Evolutionary conservation across 2,888 invertebrate genomes (phyloP).

Genomic region (Crioceris asparagi): DNA sequence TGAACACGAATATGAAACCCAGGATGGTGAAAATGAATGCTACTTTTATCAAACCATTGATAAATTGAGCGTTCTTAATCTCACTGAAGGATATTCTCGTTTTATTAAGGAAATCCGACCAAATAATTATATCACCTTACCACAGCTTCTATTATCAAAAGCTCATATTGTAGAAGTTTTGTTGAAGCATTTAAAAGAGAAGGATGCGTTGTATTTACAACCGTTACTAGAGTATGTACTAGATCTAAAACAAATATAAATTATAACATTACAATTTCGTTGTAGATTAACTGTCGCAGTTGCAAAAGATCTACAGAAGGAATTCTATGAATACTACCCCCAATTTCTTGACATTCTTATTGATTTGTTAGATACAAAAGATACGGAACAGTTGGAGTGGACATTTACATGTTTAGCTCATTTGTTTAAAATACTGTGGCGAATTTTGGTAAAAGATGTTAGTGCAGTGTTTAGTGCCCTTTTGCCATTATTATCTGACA

Average conservation of each 20-base stretch:
- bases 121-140: conserved; percentile 57
- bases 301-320: conserved; percentile 77
- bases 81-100: conserved; percentile 68
- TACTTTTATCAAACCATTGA: conserved; percentile 71
- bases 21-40: conserved; percentile 60
- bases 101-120: conserved; percentile 66
- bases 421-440: conserved; percentile 81
- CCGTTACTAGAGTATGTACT: conserved; percentile 74
- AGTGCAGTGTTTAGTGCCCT: conserved; percentile 58
- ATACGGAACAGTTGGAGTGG: conserved; percentile 79
- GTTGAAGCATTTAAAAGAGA: conserved; percentile 59
- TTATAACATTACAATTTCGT: conserved; percentile 14
- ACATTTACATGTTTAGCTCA: conserved; percentile 78
- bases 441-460: conserved; percentile 71
- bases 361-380: conserved; percentile 58
- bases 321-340: conserved; percentile 80
- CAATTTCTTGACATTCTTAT: conserved; percentile 64
- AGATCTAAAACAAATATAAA: background rate
- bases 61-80: conserved; percentile 85
- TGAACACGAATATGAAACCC: conserved; percentile 59
- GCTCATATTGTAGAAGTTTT: conserved; percentile 63
- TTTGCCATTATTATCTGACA: conserved; percentile 64
- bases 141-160: conserved; percentile 74
- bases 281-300: conserved; percentile 70
- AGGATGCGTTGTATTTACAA: conserved; percentile 63